Base-by-base conservation (phyloP, 2,113 vertebrate species). In the Muntiacus reevesi region DNA sequence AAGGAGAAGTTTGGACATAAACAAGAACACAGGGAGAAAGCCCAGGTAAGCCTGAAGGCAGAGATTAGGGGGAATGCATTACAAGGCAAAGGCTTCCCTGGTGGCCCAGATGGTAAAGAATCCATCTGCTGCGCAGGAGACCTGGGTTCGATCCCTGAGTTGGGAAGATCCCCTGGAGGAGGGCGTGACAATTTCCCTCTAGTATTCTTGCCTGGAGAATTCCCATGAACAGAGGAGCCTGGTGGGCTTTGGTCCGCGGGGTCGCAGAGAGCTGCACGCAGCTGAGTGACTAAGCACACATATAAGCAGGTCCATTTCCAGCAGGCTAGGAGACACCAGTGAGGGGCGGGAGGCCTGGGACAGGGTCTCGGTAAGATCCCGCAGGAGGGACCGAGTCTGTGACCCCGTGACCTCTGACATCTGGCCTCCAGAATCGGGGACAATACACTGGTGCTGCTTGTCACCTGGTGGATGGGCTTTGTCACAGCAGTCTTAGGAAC, bases 341-440 rank as follows among this genome's bases (percentile, higher is more conserved):
- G 5, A 5, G 19, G 21, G 28, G 15, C 0, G 1, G 36, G 50
- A 9, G 3, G 47, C 14, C 21, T 50, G 15, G 45, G 15, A 1
- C 27, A 55, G n/a, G n/a, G 6, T 14, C 19, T 30, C 10, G 15
- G 15, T 45, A 28, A 12, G 28, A 64, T 28, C 8, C 15, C 10
- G 2, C 57, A 10, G 16, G 28, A 89, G 30, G 23, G 28, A 28
- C 40, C 5, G 2, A 17, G 33, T 6, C 50, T 28, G 15, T 21
- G 7, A 78, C 25, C 5, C 36, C 9, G 9, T 71, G 36, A 85
- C 45, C 28, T 14, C 23, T 67, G 36, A 21, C 28, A 28, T 23
- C 45, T 6, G 21, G 11, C 50, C 52, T 94, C 57, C 40, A 36
- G 74, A 82, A 21, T 9, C 23, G 16, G 67, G 30, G 55, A 78